Evolutionary conservation across 2,797 vertebrate genomes (phyloP).

Genomic region (Pantherophis vulpinus): DNA sequence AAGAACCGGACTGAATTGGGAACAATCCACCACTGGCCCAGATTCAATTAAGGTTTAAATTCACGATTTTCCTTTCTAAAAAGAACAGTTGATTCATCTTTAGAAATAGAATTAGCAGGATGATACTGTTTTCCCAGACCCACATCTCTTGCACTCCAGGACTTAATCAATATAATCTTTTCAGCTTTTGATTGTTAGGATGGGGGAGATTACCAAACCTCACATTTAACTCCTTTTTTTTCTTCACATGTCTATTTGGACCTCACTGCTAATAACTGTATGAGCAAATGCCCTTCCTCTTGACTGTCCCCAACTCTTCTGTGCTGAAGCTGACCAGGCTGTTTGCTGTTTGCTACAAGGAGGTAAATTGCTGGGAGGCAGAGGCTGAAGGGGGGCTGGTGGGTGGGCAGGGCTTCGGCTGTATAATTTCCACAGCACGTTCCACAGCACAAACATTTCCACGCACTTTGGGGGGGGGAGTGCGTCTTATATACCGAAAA

Average conservation of each 20-base stretch:
- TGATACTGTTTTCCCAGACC: not conserved
- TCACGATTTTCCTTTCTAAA: not conserved
- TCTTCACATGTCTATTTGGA: not conserved
- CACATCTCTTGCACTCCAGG: not conserved
- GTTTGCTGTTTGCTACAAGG: too few relatives aligned
- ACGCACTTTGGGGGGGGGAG: too few relatives aligned
- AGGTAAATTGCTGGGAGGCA: too few relatives aligned
- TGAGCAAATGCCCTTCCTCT: not conserved
- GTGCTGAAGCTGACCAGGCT: not conserved
- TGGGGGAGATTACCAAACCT: not conserved
- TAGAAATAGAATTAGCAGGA: not conserved
- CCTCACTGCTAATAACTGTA: not conserved
- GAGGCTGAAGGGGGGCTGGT: too few relatives aligned
- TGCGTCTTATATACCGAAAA: too few relatives aligned
- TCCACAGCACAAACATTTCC: too few relatives aligned
- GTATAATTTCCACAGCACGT: too few relatives aligned
- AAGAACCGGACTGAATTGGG: too few relatives aligned
- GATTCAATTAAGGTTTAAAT: not conserved
- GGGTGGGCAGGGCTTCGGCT: too few relatives aligned
- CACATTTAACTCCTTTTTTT: not conserved
- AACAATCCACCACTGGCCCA: not conserved
- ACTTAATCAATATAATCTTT: not conserved
- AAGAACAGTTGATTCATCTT: not conserved
- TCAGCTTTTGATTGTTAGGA: not conserved
- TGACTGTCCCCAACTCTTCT: not conserved